Conservation (phyloP, 2,888 invertebrate genomes). For the Pristionchus mayeri region DNA sequence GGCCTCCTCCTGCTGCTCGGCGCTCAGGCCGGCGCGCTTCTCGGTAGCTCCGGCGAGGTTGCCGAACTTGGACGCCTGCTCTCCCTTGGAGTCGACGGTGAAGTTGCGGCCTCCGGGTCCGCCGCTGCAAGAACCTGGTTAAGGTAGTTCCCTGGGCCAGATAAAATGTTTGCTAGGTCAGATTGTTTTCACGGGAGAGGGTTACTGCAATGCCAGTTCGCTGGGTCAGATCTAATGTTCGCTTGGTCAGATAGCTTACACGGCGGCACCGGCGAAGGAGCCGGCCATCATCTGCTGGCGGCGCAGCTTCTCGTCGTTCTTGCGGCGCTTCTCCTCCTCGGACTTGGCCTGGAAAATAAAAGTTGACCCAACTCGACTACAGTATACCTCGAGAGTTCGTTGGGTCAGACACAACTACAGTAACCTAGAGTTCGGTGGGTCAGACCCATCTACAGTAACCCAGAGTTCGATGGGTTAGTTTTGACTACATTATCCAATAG, state of each 20-base stretch:
- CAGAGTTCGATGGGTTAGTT: too few species aligned
- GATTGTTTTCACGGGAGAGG: too few species aligned
- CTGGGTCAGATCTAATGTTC: not conserved
- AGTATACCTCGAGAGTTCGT: too few species aligned
- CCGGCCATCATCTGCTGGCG: conserved; percentile 76
- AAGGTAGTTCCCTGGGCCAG: not conserved
- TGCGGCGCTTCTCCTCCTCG: conserved; percentile 74
- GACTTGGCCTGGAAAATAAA: conserved; percentile 52
- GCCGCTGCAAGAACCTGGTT: conserved; percentile 51
- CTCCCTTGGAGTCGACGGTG: conserved; percentile 68
- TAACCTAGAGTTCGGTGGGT: not conserved
- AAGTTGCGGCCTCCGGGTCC: conserved; percentile 72
- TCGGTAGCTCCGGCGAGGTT: conserved; percentile 58
- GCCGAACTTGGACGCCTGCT: conserved; percentile 67
- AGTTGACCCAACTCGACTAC: too few species aligned
- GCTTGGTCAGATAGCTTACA: conserved; percentile 41
- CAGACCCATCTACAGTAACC: not conserved
- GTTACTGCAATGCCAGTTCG: not conserved
- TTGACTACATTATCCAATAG: too few species aligned
- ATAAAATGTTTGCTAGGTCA: too few species aligned
- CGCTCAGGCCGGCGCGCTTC: conserved; percentile 57
- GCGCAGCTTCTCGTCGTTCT: conserved; percentile 76
- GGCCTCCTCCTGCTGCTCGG: conserved; percentile 71
- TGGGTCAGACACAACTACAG: too few species aligned
- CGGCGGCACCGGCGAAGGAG: conserved; percentile 70